These are phyloP conservation scores for Rhabditoides inermis DNA, from an alignment of 2,888 invertebrate genomes.

Conservation along the genomic window DNA sequence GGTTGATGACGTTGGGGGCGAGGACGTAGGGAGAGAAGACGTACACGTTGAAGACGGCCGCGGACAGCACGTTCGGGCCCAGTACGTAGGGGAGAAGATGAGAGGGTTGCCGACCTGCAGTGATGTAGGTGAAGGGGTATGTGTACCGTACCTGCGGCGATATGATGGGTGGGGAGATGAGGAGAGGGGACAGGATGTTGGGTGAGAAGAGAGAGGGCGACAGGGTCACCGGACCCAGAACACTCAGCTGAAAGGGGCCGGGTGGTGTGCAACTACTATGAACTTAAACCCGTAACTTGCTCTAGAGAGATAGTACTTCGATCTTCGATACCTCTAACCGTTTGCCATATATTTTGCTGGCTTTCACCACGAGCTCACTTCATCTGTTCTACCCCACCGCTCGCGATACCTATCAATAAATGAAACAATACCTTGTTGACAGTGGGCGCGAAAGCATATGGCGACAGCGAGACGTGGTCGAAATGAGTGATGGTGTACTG, in stretches of 20 bases:
- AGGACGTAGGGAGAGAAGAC: constrained; percentile 13
- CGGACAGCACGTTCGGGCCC: constrained; percentile 14
- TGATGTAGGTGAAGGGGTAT: no score
- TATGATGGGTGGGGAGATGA: neutral
- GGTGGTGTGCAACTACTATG: no score
- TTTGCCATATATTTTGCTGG: no score
- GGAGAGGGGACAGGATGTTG: neutral
- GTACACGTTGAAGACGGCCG: constrained; percentile 15
- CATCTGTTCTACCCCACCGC: no score
- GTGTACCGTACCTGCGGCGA: neutral
- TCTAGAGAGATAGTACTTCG: no score
- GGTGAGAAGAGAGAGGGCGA: constrained; percentile 4
- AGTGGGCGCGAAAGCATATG: constrained; percentile 12
- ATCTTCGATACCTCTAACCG: no score
- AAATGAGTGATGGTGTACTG: no score
- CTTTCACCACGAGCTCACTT: no score
- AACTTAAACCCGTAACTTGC: no score
- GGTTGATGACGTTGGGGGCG: constrained; percentile 15
- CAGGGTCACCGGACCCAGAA: constrained; percentile 4
- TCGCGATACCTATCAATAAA: no score
- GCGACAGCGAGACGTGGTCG: constrained; percentile 11
- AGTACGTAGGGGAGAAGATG: constrained; percentile 15
- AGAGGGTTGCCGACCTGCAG: constrained; percentile 14
- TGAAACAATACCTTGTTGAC: constrained; percentile 7
- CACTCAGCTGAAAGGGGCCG: constrained; percentile 3